Evolutionary conservation across 2,888 invertebrate species (phyloP).

Genomic region (Leptarthrus brevirostris): DNA sequence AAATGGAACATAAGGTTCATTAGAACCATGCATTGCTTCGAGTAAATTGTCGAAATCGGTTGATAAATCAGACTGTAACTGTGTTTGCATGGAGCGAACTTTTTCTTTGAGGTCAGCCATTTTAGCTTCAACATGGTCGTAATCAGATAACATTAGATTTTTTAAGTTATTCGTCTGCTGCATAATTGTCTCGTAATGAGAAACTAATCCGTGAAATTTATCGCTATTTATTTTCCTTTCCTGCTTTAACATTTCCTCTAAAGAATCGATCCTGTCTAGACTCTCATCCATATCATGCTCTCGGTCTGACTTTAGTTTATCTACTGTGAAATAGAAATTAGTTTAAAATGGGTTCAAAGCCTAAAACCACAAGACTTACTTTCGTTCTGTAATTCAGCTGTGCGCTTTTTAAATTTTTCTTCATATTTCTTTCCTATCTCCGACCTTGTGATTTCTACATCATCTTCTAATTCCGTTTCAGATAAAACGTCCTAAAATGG

Average conservation of each 20-base stretch:
- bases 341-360: no score
- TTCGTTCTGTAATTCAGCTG: constrained; percentile 9
- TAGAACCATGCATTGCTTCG: no score
- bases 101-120: neutral
- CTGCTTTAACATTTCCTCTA: neutral
- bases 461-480: neutral
- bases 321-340: neutral
- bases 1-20: no score
- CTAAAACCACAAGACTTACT: neutral
- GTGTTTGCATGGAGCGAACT: neutral
- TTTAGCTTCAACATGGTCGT: neutral
- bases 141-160: neutral
- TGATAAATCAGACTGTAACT: neutral
- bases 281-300: neutral
- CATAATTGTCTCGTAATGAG: constrained; percentile 8
- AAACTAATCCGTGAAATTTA: neutral
- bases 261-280: neutral
- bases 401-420: neutral
- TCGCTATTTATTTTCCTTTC: neutral
- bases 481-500: neutral
- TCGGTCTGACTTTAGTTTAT: neutral
- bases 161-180: neutral
- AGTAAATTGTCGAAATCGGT: neutral
- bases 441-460: neutral
- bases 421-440: neutral